Percentiles rank a stretch among this genome's conserved stretches.
Conservation (phyloP, 2,888 invertebrate genomes). For the Acanthococcus lagerstroemiae region DNA sequence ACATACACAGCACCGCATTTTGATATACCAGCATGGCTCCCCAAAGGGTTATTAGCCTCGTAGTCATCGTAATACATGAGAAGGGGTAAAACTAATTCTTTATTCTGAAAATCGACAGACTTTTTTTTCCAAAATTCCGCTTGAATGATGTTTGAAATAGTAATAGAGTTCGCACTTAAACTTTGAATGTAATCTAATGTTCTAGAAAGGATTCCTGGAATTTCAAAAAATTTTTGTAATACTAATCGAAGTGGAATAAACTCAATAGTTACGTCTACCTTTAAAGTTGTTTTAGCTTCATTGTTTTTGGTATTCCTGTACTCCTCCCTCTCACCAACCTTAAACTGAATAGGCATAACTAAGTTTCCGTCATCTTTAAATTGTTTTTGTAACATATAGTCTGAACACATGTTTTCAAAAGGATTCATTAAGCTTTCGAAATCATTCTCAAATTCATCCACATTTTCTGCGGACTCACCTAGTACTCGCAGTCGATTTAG, state of each 20-base stretch:
- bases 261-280: neutral
- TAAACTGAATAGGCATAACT: neutral
- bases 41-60: constrained; percentile 33
- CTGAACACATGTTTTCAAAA: neutral
- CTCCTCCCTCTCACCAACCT: neutral
- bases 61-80: neutral
- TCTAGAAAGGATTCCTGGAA: neutral
- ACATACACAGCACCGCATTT: constrained; percentile 32
- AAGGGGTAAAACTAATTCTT: neutral
- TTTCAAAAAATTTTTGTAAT: neutral
- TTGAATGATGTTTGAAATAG: neutral
- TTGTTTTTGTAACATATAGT: neutral
- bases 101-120: neutral
- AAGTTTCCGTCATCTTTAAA: neutral
- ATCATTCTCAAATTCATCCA: neutral
- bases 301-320: neutral
- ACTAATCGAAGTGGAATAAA: neutral
- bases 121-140: neutral
- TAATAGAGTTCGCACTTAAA: neutral
- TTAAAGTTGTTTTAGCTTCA: neutral
- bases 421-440: neutral
- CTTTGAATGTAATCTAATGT: neutral
- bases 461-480: neutral
- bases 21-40: constrained; percentile 30
- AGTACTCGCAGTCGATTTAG: neutral